phyloP scores from a whole-genome alignment of 2,113 vertebrate genomes.

The Coturnix japonica region DNA sequence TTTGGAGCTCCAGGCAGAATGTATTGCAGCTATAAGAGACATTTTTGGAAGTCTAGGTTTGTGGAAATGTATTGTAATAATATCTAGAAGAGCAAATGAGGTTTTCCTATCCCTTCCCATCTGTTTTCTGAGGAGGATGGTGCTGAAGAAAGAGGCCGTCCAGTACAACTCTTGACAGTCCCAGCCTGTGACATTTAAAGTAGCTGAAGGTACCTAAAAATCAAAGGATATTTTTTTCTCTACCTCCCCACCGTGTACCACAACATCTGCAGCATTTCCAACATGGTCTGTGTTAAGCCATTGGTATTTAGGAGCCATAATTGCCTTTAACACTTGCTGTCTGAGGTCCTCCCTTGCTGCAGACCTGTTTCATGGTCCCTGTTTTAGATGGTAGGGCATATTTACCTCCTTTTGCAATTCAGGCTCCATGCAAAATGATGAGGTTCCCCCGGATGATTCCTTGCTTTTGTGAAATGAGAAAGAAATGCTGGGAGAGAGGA shows the following conservation, averaged over 20 bases:
- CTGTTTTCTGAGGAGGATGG: background rate
- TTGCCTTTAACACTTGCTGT: slow-evolving; percentile 14
- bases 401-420: background rate
- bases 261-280: slow-evolving; percentile 26
- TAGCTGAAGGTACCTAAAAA: background rate
- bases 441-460: background rate
- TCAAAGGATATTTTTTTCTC: background rate
- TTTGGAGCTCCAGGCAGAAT: background rate
- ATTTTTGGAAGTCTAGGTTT: background rate
- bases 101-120: background rate
- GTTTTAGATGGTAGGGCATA: slow-evolving; percentile 25
- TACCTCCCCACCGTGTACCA: background rate
- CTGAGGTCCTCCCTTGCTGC: background rate
- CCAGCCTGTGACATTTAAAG: background rate
- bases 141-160: background rate
- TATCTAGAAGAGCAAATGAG: background rate
- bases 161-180: background rate
- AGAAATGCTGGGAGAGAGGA: background rate
- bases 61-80: background rate
- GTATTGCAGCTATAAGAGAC: background rate
- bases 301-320: background rate
- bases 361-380: background rate
- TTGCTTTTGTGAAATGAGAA: background rate
- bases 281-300: background rate
- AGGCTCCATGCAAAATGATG: background rate